Evolutionary conservation across 1,140 invertebrate species (phyloP), one percentile per base, ranked within the genome.

Genomic region (Nasonia vitripennis): DNA sequence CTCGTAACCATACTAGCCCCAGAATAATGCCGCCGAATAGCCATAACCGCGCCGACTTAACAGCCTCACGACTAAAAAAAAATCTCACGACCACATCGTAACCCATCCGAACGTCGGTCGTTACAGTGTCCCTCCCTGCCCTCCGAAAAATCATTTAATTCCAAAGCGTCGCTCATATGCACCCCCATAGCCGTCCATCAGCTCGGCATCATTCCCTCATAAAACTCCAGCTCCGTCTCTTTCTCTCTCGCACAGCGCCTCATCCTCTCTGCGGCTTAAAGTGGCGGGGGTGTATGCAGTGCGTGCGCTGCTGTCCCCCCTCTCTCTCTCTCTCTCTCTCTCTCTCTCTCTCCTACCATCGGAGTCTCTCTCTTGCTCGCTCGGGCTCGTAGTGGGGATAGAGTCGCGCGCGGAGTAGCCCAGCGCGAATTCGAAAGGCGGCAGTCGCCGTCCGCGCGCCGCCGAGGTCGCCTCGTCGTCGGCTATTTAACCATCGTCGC

Each of bases 401-500:
- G 68, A 71, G 12, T 9, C 62, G 62, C 62, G 78, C 67, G 82
- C 82, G 41, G 31, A 75, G 71, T 45, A 37, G n/a, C 81, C 27
- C 67, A 51, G 62, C 41, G 37, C 34, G 27, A 71, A 92, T 92
- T 92, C 91, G 90, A 91, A 91, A 92, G 92, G 89, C 91, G 88
- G 88, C 92, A 92, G 92, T 92, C 91, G 91, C 89, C 90, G 91
- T 91, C 89, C 89, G 92, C 91, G 91, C 91, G 91, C 89, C 90
- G 89, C 81, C 87, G 85, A 83, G 84, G 86, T 88, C 88, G 89
- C 17, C 34, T 17, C 31, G 34, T 4, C 37, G 51, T 41, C n/a
- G 12, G 37, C 20, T 71, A 20, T 23, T 5, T 75, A 11, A 27
- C 23, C 2, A 31, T 27, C 27, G 27, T 27, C 27, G 27, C 34